Percentiles rank a stretch among this genome's conserved stretches.
phyloP scores from a whole-genome alignment of 2,888 invertebrate species.

The Drosophila nr. medialis region DNA sequence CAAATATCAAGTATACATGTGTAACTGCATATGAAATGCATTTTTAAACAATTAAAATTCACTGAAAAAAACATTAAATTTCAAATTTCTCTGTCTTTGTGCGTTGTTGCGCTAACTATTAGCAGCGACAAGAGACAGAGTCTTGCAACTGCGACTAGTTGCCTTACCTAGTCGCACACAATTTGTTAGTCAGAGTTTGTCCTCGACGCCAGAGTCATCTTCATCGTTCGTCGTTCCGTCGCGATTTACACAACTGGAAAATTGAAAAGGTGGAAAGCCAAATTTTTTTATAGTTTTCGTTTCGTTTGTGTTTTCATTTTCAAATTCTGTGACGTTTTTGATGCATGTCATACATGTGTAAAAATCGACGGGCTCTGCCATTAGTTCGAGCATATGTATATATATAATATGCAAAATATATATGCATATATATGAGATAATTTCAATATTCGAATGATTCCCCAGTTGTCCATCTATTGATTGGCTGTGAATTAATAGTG shows the following conservation, averaged over 20 bases:
- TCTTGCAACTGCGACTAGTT: conserved; percentile 53
- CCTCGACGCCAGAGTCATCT: conserved; percentile 56
- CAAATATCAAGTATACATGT: conserved; percentile 64
- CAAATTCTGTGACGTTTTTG: conserved; percentile 52
- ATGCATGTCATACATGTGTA: conserved; percentile 46
- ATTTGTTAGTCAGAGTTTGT: conserved; percentile 71
- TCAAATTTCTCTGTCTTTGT: conserved; percentile 30
- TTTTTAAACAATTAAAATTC: conserved; percentile 57
- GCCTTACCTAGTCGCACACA: conserved; percentile 55
- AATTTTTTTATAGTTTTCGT: neutral
- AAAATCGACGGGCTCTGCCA: conserved; percentile 28
- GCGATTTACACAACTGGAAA: conserved; percentile 44
- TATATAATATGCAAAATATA: neutral
- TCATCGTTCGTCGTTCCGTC: conserved; percentile 30
- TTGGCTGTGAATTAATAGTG: conserved; percentile 71
- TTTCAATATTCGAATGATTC: conserved; percentile 3
- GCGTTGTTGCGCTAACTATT: conserved; percentile 56
- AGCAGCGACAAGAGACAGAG: conserved; percentile 48
- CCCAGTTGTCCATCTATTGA: conserved; percentile 48
- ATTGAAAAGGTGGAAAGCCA: conserved; percentile 16
- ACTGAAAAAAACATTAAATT: conserved; percentile 63
- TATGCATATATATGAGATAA: conserved; percentile 14
- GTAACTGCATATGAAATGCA: conserved; percentile 54
- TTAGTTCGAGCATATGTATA: conserved; percentile 8
- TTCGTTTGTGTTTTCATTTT: neutral